phyloP scores from a whole-genome alignment of 1,140 invertebrate species.

The Drosophila sp. region DNA sequence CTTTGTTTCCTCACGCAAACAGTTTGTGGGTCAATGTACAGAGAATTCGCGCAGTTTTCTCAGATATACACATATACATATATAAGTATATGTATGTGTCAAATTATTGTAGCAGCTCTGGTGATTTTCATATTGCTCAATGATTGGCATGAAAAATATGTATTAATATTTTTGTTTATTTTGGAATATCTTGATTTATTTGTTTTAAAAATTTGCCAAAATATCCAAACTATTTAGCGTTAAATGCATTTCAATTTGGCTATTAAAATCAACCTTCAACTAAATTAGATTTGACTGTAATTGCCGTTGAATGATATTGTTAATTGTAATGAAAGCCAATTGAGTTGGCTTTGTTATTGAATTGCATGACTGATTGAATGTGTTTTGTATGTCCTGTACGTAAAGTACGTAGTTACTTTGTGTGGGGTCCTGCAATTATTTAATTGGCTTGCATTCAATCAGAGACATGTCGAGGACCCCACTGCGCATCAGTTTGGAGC shows the following conservation, averaged over 20 bases:
- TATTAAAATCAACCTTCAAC: slow-evolving; percentile 26
- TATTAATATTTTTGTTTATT: slow-evolving; percentile 35
- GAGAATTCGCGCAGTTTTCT: slow-evolving; percentile 15
- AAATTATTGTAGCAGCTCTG: slow-evolving; percentile 16
- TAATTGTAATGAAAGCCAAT: slow-evolving; percentile 30
- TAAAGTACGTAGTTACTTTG: slow-evolving; percentile 14
- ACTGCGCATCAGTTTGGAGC: slow-evolving; percentile 36
- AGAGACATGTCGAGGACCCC: slow-evolving; percentile 24
- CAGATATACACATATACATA: slow-evolving; percentile 5
- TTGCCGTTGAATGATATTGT: slow-evolving; percentile 7
- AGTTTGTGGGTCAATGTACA: slow-evolving; percentile 33
- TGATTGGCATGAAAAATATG: slow-evolving; percentile 35
- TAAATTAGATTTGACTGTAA: slow-evolving; percentile 10
- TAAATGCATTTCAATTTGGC: slow-evolving; percentile 11
- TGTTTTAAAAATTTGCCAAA: slow-evolving; percentile 26
- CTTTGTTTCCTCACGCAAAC: slow-evolving; percentile 29
- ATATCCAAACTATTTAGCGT: slow-evolving; percentile 7
- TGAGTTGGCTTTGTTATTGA: slow-evolving; percentile 6
- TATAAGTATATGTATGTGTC: slow-evolving; percentile 8
- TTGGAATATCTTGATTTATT: slow-evolving; percentile 30
- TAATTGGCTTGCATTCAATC: slow-evolving; percentile 62
- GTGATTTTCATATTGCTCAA: slow-evolving; percentile 24
- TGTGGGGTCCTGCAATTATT: slow-evolving; percentile 63
- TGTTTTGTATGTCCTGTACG: not conserved
- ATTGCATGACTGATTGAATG: not conserved